phyloP scores from a whole-genome alignment of 1,140 invertebrate species.

The Drosophila tani region DNA sequence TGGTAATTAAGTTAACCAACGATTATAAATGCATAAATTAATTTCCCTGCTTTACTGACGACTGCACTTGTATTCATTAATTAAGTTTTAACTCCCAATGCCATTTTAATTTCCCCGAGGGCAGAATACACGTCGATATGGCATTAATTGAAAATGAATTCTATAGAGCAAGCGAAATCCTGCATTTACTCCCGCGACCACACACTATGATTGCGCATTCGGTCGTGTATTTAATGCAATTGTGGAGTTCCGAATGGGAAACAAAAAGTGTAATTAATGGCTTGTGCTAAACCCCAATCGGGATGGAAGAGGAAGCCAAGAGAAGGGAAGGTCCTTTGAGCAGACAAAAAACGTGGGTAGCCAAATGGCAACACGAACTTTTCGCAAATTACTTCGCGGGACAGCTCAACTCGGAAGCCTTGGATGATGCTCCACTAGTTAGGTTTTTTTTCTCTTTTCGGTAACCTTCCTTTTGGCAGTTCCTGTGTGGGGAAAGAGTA shows the following conservation, averaged over 20 bases:
- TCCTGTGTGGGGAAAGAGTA: neutral
- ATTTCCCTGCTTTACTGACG: neutral
- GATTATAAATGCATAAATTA: neutral
- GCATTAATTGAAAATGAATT: conserved; percentile 5
- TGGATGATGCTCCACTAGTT: conserved; percentile 9
- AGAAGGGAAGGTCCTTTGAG: conserved; percentile 1
- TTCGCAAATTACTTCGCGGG: conserved; percentile 29
- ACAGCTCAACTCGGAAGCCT: conserved; percentile 15
- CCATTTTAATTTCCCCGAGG: neutral
- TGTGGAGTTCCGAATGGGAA: conserved; percentile 4
- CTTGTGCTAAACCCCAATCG: conserved; percentile 13
- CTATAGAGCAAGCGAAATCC: conserved; percentile 2
- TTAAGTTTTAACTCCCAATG: neutral
- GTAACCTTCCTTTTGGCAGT: conserved; percentile 1
- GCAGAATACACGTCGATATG: neutral
- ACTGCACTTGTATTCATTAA: neutral
- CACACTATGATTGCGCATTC: conserved; percentile 19
- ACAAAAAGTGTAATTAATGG: conserved; percentile 30
- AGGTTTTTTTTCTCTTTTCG: neutral
- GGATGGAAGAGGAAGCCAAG: neutral
- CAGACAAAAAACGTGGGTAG: conserved; percentile 5
- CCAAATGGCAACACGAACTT: conserved; percentile 27
- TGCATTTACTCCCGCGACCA: neutral
- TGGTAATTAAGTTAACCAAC: neutral
- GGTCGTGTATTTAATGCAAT: conserved; percentile 26